phyloP scores from a whole-genome alignment of 1,140 invertebrate genomes.

The Rhagoletis pomonella region DNA sequence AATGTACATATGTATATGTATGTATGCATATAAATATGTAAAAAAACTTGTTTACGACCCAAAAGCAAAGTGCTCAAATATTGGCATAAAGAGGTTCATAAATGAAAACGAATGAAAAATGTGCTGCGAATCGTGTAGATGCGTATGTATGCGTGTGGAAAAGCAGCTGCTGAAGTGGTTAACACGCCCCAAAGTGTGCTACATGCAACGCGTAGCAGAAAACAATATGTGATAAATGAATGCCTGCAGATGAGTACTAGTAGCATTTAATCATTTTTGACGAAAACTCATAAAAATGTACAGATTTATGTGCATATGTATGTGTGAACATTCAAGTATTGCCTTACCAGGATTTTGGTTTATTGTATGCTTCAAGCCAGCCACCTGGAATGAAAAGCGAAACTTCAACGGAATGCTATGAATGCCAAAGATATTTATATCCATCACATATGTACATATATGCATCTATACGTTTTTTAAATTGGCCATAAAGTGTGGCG shows the following conservation, averaged over 20 bases:
- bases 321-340: neutral
- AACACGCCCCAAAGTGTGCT: neutral
- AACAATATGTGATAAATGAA: constrained; percentile 11
- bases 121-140: neutral
- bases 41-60: constrained; percentile 31
- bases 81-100: neutral
- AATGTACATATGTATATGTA: too few species aligned
- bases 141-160: neutral
- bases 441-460: neutral
- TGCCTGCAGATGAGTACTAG: neutral
- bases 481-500: neutral
- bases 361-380: neutral
- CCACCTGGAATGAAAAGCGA: neutral
- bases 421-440: neutral
- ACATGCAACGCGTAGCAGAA: neutral
- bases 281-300: constrained; percentile 9
- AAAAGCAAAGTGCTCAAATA: constrained; percentile 26
- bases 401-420: neutral
- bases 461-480: neutral
- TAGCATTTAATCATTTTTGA: neutral
- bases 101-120: neutral
- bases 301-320: too few species aligned
- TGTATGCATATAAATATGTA: neutral
- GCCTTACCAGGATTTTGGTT: neutral
- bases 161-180: neutral